A percentile compares a stretch with the other conserved stretches of the same genome.
phyloP scores from a whole-genome alignment of 2,797 vertebrate genomes.

The Coregonus ussuriensis region DNA sequence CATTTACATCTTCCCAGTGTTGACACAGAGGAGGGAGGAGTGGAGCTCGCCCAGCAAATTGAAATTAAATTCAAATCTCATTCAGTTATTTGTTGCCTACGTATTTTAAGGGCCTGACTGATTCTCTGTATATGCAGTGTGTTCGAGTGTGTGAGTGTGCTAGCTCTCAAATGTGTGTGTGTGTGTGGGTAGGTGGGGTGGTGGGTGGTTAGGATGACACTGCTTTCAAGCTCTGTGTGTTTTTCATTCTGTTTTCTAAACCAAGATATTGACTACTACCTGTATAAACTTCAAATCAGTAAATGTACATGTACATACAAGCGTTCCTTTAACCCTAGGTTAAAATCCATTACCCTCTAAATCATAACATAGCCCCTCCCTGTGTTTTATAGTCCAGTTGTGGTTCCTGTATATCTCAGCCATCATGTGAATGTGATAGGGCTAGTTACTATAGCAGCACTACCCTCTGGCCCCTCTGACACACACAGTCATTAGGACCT shows the following conservation, averaged over 20 bases:
- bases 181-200: not conserved
- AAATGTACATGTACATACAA: not conserved
- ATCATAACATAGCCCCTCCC: not conserved
- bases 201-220: not conserved
- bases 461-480: not conserved
- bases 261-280: not conserved
- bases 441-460: not conserved
- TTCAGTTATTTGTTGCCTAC: not conserved
- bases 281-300: not conserved
- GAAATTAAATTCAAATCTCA: constrained; percentile 5
- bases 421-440: not conserved
- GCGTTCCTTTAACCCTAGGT: not conserved
- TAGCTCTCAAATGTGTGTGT: not conserved
- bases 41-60: not conserved
- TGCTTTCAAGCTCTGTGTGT: not conserved
- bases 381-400: not conserved
- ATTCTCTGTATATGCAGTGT: not conserved
- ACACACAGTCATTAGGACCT: constrained; percentile 22
- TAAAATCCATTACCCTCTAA: not conserved
- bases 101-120: constrained; percentile 1
- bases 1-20: not conserved
- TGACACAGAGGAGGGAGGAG: not conserved
- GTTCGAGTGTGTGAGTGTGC: not conserved
- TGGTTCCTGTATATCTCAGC: not conserved
- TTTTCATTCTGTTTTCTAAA: not conserved